Conservation (phyloP, 2,113 vertebrate genomes). For the Strigops habroptila region DNA sequence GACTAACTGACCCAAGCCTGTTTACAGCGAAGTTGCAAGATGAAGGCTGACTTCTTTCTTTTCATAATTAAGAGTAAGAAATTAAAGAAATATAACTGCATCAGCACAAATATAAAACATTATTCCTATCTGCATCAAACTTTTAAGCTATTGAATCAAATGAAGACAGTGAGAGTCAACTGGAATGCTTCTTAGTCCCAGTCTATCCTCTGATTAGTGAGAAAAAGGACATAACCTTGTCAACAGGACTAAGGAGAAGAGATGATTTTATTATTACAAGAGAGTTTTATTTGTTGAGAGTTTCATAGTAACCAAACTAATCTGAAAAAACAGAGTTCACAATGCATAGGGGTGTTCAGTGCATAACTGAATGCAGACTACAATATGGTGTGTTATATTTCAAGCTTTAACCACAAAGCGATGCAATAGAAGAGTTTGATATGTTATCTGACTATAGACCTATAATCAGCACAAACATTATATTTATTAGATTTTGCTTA, state of each 20-base stretch:
- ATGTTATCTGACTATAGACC: background rate
- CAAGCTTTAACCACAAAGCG: background rate
- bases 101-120: background rate
- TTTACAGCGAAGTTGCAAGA: background rate
- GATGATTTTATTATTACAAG: background rate
- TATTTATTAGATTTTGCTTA: background rate
- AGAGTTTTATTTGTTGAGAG: background rate
- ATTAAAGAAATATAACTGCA: background rate
- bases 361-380: background rate
- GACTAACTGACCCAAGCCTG: background rate
- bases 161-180: background rate
- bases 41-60: background rate
- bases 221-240: background rate
- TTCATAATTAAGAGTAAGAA: background rate
- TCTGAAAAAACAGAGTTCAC: background rate
- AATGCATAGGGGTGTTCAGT: background rate
- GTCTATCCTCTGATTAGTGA: background rate
- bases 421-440: background rate
- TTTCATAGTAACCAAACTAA: background rate
- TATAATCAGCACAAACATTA: background rate
- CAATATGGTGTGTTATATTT: background rate
- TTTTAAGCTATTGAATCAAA: background rate
- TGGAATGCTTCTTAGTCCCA: background rate
- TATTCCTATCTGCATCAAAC: background rate
- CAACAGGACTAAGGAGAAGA: background rate